These are phyloP conservation scores for Magallana nippona DNA, from an alignment of 2,888 invertebrate species.

Conservation along the genomic window DNA sequence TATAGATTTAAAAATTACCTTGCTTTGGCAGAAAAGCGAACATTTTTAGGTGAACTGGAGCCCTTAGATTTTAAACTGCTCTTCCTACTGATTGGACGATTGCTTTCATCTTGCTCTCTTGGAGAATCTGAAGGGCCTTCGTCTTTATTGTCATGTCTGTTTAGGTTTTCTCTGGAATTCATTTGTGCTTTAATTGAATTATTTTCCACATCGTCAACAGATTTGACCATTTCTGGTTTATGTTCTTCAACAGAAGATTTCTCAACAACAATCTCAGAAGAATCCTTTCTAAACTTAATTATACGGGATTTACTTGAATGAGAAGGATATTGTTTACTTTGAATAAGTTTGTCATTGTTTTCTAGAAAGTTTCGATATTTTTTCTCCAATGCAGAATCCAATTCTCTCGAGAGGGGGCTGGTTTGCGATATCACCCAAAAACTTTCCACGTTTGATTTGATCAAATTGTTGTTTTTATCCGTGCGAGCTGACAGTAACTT, in stretches of 20 bases:
- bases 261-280: background rate
- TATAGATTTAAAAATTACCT: conserved; percentile 17
- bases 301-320: background rate
- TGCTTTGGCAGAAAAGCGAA: conserved; percentile 42
- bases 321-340: conserved; percentile 1
- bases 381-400: background rate
- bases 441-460: background rate
- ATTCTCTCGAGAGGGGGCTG: background rate
- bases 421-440: conserved; percentile 35
- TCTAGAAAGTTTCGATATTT: conserved; percentile 9
- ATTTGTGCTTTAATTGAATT: background rate
- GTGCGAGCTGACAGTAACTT: background rate
- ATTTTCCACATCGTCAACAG: background rate
- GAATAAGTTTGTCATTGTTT: background rate
- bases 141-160: background rate
- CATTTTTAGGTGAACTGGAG: conserved; percentile 1
- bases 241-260: background rate
- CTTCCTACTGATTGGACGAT: background rate
- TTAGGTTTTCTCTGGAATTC: background rate
- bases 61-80: conserved; percentile 16
- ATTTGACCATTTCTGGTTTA: background rate
- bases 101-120: background rate
- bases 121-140: background rate
- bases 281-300: conserved; percentile 33
- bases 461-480: background rate